These are phyloP conservation scores for Phylloscopus trochilus DNA, from an alignment of 2,113 vertebrate genomes.

Conservation along the genomic window DNA sequence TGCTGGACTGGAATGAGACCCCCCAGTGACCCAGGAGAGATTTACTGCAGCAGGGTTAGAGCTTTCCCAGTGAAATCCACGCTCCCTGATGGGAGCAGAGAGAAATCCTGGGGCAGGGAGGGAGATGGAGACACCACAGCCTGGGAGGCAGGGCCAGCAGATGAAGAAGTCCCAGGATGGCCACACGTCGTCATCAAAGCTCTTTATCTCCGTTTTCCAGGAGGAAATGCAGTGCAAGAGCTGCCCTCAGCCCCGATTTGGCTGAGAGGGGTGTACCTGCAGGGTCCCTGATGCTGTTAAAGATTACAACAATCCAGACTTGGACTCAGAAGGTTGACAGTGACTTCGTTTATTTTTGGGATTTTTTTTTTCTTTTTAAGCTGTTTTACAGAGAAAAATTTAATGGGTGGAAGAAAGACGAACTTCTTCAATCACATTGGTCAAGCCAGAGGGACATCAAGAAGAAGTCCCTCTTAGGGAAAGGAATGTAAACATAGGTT, in stretches of 20 bases:
- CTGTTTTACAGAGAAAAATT: too few relatives aligned
- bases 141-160: not conserved
- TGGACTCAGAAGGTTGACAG: too few relatives aligned
- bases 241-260: fast-evolving
- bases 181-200: not conserved
- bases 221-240: fast-evolving
- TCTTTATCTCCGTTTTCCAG: not conserved
- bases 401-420: too few relatives aligned
- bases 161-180: not conserved
- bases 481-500: too few relatives aligned
- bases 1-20: constrained; percentile 23
- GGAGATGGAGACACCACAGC: not conserved
- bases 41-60: constrained; percentile 15
- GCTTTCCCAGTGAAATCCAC: not conserved
- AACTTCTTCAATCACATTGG: too few relatives aligned
- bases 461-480: too few relatives aligned
- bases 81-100: not conserved
- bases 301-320: too few relatives aligned
- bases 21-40: not conserved
- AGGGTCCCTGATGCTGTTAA: not conserved
- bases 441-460: too few relatives aligned
- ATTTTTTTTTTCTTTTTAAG: too few relatives aligned
- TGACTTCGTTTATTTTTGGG: too few relatives aligned
- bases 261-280: fast-evolving
- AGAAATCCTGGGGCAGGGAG: not conserved